phyloP scores from a whole-genome alignment of 2,888 invertebrate genomes.

The Agonopterix alstromeriana region DNA sequence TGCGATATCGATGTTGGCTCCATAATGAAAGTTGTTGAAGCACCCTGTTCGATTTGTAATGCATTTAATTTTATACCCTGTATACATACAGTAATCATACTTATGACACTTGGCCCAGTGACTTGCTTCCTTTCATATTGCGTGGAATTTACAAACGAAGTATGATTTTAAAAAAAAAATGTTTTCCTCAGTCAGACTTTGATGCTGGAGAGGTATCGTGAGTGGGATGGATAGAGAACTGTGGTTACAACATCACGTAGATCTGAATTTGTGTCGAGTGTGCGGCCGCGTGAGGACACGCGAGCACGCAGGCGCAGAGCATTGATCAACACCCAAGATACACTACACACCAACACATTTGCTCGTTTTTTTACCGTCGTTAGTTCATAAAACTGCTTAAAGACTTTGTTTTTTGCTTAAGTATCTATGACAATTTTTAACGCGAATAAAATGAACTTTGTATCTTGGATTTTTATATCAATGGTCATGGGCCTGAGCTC shows the following conservation, averaged over 20 bases:
- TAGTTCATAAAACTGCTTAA: neutral
- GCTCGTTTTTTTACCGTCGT: neutral
- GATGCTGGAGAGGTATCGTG: neutral
- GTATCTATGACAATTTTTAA: neutral
- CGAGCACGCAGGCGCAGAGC: neutral
- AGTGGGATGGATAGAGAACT: neutral
- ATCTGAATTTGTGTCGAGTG: constrained; percentile 43
- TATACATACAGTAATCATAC: too few relatives aligned
- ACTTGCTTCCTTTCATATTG: too few relatives aligned
- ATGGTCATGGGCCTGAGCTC: too few relatives aligned
- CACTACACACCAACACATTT: neutral
- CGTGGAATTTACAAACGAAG: too few relatives aligned
- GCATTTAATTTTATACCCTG: too few relatives aligned
- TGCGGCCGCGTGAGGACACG: neutral
- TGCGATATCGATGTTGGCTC: too few relatives aligned
- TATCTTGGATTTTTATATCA: too few relatives aligned
- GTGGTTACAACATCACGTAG: constrained; percentile 27
- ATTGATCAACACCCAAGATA: neutral
- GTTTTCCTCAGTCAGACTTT: neutral
- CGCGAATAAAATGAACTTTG: too few relatives aligned
- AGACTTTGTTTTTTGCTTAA: neutral
- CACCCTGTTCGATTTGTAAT: too few relatives aligned
- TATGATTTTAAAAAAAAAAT: neutral
- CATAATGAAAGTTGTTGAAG: too few relatives aligned
- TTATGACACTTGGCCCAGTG: too few relatives aligned